Evolutionary conservation across 2,888 invertebrate genomes (phyloP), one percentile per base, ranked within the genome.

Genomic region (Tetropium fuscum): DNA sequence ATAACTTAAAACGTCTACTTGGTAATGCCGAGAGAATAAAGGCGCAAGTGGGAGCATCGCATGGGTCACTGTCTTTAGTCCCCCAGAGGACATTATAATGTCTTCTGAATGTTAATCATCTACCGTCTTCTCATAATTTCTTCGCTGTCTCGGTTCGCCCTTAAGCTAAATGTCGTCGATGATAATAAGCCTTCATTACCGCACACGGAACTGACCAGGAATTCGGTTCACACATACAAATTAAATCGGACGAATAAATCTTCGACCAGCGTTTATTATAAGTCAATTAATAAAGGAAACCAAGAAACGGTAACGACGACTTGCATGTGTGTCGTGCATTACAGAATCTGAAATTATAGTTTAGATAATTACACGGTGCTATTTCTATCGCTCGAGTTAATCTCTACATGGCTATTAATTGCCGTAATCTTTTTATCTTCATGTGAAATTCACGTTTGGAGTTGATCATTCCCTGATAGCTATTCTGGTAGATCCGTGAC

Each of bases 71-170:
- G 60, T 56, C 45, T n/a, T 56, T 51, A 20, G 27, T 51, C 65
- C 68, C 61, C 45, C 44, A n/a, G 61, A 62, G 59, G 60, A 61
- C 61, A 60, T 36, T 48, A 60, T 62, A 60, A 64, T 65, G 65
- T 66, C 65, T 66, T 65, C 65, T 64, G 68, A 65, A 68, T 68
- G 58, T 62, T 68, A 68, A 68, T 68, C 64, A 64, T 56, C 38
- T 30, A 47, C n/a, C 47, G 49, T 53, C 58, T 58, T 58, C 53
- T 53, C 53, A 51, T 41, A 58, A 55, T 55, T 55, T 49, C 48
- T 58, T 45, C 36, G 47, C 22, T 8, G 34, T 53, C 43, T 54
- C 45, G 30, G 43, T 54, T 53, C 30, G 53, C 36, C 27, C 51
- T 27, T 30, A 27, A 53, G 30, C 43, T 41, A 57, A 57, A 44